Base-by-base conservation (phyloP, 2,888 invertebrate genomes). In the Dyspetes luteomarginatus region DNA sequence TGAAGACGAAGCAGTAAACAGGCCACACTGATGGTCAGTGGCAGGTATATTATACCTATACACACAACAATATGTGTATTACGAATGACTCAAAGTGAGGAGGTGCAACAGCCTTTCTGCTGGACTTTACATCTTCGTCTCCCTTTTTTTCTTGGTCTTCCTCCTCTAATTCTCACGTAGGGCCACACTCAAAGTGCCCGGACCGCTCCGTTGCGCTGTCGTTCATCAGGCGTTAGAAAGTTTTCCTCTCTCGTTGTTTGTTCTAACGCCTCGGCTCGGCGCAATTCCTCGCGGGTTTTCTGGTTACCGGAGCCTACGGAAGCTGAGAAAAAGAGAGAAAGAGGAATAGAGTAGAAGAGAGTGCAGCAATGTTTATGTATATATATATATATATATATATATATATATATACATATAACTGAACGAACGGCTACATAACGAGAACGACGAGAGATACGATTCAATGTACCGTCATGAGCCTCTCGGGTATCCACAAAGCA, bases 161-260 rank as follows among this genome's bases (percentile, higher is more conserved):
- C 17, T 48, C 22, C 50, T 62, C 17, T 48, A 17, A 48, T 48
- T 22, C 30, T 58, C 50, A 45, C 48, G 43, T 17, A 69, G 41
- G 56, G 48, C 36, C 36, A 65, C 19, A 43, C 36, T 28, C 50
- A 79, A 79, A 26, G 69, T 74, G 67, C 56, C 50, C 50, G 30
- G 74, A 48, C 58, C 64, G 79, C 41, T 12, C 43, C 58, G 28
- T 19, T 68, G 52, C 75, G 45, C 24, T 74, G 78, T 77, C 81
- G 75, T 82, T 81, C 71, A 65, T 69, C 41, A 72, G 83, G 78
- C 84, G 86, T 85, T 89, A 86, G 89, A 89, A 89, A 89, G 87
- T 89, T 85, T 78, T 72, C 77, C 78, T 83, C 72, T 64, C 80
- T 77, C 79, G 82, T 78, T 89, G 86, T 89, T 89, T 89, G 86